Base-by-base conservation (phyloP, 2,888 invertebrate species). In the Sinhomidia bicolor region DNA sequence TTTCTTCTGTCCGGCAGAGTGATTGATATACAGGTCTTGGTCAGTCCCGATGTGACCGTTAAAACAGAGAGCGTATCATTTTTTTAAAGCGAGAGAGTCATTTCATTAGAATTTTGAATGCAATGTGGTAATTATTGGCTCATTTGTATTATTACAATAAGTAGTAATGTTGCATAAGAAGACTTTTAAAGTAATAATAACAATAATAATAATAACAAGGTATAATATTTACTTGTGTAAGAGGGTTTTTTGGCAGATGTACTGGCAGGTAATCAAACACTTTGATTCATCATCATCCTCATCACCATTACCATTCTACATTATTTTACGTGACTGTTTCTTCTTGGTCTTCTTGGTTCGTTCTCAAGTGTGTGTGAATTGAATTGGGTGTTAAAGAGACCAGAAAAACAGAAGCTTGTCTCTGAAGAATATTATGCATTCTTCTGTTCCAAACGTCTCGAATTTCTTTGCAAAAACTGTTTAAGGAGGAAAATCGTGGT, bases 1-100 rank as follows among this genome's bases (percentile, higher is more conserved):
- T 26, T 65, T n/a, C n/a, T 32, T 82, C 68, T 29, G 62, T 41
- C 14, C 9, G n/a, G 12, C 6, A 3, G 68, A 82, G 17, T 82
- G 82, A 82, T 65, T 68, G 82, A 82, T 82, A 71, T 71, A 41
- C 20, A 82, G 82, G 68, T 68, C 82, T 68, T 51, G 82, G 82
- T 54, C 82, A 82, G 36, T 60, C 23, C 32, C 57, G 23, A 51
- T 17, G 5, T 74, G 26, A 78, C 54, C 29, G n/a, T 47, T 47
- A 71, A 71, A 68, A 68, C 12, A 29, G 29, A 23, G 9, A 47
- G 74, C 41, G 65, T 26, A 71, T 78, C 36, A 20, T 78, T 54
- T 26, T 68, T 68, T n/a, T n/a, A n/a, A n/a, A 17, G 1, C 17
- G 17, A 20, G 26, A 51, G 17, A 29, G 47, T 1, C 51, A 29